Percentiles rank a stretch among this genome's conserved stretches.
Conservation (phyloP, 2,888 invertebrate species). For the Aphidius colemani region DNA sequence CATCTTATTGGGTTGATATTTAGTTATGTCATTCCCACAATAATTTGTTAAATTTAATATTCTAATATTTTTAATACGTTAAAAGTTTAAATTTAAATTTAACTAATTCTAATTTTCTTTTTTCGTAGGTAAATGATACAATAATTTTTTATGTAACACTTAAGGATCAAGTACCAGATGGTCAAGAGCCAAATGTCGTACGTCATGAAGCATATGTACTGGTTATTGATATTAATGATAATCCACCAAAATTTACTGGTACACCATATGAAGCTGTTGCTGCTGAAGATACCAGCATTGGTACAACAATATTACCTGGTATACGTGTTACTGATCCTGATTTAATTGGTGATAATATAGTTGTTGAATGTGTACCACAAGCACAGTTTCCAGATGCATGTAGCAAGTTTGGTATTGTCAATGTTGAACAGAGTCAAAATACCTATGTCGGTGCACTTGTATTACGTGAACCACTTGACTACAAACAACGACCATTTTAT, state of each 20-base stretch:
- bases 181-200: slow-evolving; percentile 70
- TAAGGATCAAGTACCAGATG: slow-evolving; percentile 72
- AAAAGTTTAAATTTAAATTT: no score
- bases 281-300: slow-evolving; percentile 75
- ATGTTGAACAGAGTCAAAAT: slow-evolving; percentile 69
- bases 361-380: slow-evolving; percentile 69
- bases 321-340: slow-evolving; percentile 81
- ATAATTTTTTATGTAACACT: slow-evolving; percentile 80
- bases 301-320: slow-evolving; percentile 73
- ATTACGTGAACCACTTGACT: slow-evolving; percentile 73
- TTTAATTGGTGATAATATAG: slow-evolving; percentile 78
- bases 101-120: slow-evolving; percentile 30
- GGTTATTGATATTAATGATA: slow-evolving; percentile 87
- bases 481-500: slow-evolving; percentile 77
- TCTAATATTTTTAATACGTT: no score
- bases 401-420: slow-evolving; percentile 70
- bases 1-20: no score
- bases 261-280: slow-evolving; percentile 81
- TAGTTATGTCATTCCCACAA: no score
- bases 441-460: slow-evolving; percentile 75
- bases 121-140: slow-evolving; percentile 74
- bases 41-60: no score
- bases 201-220: slow-evolving; percentile 80
- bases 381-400: slow-evolving; percentile 74
- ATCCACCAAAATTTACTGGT: slow-evolving; percentile 72